Base-by-base conservation (phyloP, 1,140 invertebrate genomes). In the Rhopalosiphum padi region DNA sequence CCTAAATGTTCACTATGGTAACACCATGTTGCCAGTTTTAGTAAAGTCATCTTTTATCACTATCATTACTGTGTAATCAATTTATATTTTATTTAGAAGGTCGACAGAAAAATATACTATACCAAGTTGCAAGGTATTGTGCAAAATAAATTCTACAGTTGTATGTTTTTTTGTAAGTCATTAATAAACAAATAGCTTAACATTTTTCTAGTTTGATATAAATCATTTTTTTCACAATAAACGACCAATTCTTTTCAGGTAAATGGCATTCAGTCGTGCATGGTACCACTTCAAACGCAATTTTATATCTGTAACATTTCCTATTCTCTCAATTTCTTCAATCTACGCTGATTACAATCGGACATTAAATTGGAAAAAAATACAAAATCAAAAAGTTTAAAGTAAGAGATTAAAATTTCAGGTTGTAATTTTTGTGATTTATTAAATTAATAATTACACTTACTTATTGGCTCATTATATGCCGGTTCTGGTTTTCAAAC, bases 291-390 rank as follows among this genome's bases (percentile, higher is more conserved):
- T 93, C 30, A 93, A 93, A 86, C 91, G 91, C 23, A 93, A 93
- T 85, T 85, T 85, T 53, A 5, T 85, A 22, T 86, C 91, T 18
- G 35, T 96, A 94, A 94, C 96, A 91, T 96, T 97, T 94, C 97
- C 97, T 35, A 96, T 96, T 25, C 37, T 97, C 94, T 94, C 96
- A 68, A 94, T 95, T 43, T 94, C 95, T 83, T 94, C 96, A 3
- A 97, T 98, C 94, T 97, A 95, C 95, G 95, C 96, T 21, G 97
- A 98, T 95, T 97, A 96, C 95, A 96, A 95, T 77, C 96, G 96
- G 93, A 98, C 97, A 1, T 96, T 95, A 94, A 95, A 96, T 95
- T 98, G 97, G 96, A 98, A 98, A 94, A 94, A 94, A 51, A 88
- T 51, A 77, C 68, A 94, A 53, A 95, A 94, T 7, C n/a, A 91